phyloP scores from a whole-genome alignment of 1,140 invertebrate species.

The Phortica variegata region DNA sequence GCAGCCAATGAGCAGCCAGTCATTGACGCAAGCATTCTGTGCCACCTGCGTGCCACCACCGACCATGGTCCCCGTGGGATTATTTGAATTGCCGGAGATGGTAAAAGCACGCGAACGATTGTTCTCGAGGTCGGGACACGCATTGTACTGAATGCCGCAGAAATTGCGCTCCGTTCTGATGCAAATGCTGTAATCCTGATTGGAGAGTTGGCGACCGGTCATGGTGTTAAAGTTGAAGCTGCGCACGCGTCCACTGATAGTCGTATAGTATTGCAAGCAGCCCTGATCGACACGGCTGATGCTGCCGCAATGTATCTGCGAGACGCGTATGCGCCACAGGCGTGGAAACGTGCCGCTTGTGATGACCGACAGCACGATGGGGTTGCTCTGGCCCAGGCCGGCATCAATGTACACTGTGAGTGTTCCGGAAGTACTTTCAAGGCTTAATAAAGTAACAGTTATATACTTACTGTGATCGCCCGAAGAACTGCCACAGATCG shows the following conservation, averaged over 20 bases:
- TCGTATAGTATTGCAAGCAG: conserved; percentile 77
- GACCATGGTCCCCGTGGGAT: conserved; percentile 66
- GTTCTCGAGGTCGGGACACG: conserved; percentile 66
- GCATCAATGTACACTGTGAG: conserved; percentile 80
- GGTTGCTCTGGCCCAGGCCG: conserved; percentile 70
- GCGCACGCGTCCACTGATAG: conserved; percentile 74
- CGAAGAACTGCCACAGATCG: conserved; percentile 78
- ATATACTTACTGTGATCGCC: conserved; percentile 77
- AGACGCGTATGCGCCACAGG: conserved; percentile 77
- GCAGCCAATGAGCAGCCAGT: conserved; percentile 78
- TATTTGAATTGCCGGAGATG: conserved; percentile 71
- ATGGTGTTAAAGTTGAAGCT: conserved; percentile 81
- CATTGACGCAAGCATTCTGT: conserved; percentile 67
- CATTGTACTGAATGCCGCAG: conserved; percentile 81
- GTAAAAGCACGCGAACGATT: conserved; percentile 70
- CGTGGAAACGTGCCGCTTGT: conserved; percentile 76
- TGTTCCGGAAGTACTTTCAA: not conserved
- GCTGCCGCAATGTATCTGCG: conserved; percentile 76
- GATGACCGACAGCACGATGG: conserved; percentile 75
- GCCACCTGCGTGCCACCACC: conserved; percentile 60
- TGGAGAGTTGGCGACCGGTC: conserved; percentile 77
- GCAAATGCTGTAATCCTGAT: conserved; percentile 87
- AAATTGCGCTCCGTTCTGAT: conserved; percentile 83
- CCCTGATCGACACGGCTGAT: conserved; percentile 75
- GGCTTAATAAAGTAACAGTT: not conserved